Base-by-base conservation (phyloP, 2,888 invertebrate species). In the Platycheirus rosarum region DNA sequence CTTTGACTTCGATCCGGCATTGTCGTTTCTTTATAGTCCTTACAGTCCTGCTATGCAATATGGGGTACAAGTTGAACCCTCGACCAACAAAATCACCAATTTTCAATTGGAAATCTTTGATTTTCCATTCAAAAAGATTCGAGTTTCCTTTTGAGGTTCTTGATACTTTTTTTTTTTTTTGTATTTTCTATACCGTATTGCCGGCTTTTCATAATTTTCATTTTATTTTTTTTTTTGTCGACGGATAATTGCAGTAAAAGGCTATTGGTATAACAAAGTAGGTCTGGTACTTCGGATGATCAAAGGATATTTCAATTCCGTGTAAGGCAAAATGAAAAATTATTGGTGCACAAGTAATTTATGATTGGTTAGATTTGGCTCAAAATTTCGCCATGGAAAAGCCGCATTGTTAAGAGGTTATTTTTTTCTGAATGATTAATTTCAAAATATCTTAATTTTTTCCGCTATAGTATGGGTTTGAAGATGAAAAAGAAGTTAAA, bases 61-160 rank as follows among this genome's bases (percentile, higher is more conserved):
- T 32, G 18, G 51, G 49, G 63, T 23, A 37, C 0, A 48, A n/a
- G 0, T 20, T n/a, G 2, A 46, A 70, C 44, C 48, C 32, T 75
- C 42, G 68, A 69, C 68, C 68, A 68, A 68, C 46, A 53, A 71
- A 57, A 77, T 71, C 70, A 71, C 71, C 60, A 68, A 73, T 73
- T 73, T 73, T 32, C 46, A 53, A 73, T 78, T 68, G 78, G 35
- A 78, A 78, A 73, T 73, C 73, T 73, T 78, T 66, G 68, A 78
- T 68, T 73, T 73, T 73, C 20, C 62, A 55, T 79, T 79, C 68
- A 63, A 32, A 55, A 23, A 73, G 60, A 55, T 68, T 68, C 26
- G 68, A 62, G 51, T 62, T 78, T 71, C 55, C 53, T 62, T 77
- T 60, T 42, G 53, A 16, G 55, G 40, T 49, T 32, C 62, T 32